A percentile compares a stretch with the other conserved stretches of the same genome.
Conservation (phyloP, 2,888 invertebrate genomes). For the Cryptus armator region DNA sequence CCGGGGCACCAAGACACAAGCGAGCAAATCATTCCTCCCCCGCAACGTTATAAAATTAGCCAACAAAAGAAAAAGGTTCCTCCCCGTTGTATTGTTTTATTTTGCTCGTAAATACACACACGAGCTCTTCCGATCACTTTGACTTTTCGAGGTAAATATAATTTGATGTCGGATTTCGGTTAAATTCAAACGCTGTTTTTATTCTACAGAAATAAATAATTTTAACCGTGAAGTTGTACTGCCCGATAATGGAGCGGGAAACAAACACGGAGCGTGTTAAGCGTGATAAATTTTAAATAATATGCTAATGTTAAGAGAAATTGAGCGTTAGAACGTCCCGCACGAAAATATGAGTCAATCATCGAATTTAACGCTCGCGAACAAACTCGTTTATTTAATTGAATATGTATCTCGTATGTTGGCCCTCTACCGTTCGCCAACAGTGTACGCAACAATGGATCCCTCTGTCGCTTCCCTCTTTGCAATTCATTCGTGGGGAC, state of each 20-base stretch:
- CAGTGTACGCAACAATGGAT: conserved; percentile 1
- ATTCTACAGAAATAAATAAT: not conserved
- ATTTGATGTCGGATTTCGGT: not conserved
- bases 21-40: conserved; percentile 10
- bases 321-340: conserved; percentile 69
- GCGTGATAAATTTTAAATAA: conserved; percentile 48
- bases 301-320: conserved; percentile 65
- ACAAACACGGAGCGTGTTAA: conserved; percentile 17
- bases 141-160: conserved; percentile 12
- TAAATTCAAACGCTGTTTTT: conserved; percentile 13
- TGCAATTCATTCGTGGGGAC: not conserved
- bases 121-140: not conserved
- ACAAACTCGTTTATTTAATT: conserved; percentile 78
- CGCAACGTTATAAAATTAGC: conserved; percentile 19
- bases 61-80: not conserved
- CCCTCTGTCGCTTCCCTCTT: not conserved
- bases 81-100: not conserved
- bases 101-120: not conserved
- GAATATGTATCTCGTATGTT: conserved; percentile 45
- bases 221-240: not conserved
- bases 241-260: conserved; percentile 3
- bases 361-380: conserved; percentile 77
- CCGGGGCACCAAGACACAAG: conserved; percentile 2
- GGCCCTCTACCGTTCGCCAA: conserved; percentile 32
- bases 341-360: conserved; percentile 77